A percentile compares a stretch with the other conserved stretches of the same genome.
These are phyloP conservation scores for Porites evermanni DNA, from an alignment of 92 coral and sea anemone genomes.

Conservation along the genomic window DNA sequence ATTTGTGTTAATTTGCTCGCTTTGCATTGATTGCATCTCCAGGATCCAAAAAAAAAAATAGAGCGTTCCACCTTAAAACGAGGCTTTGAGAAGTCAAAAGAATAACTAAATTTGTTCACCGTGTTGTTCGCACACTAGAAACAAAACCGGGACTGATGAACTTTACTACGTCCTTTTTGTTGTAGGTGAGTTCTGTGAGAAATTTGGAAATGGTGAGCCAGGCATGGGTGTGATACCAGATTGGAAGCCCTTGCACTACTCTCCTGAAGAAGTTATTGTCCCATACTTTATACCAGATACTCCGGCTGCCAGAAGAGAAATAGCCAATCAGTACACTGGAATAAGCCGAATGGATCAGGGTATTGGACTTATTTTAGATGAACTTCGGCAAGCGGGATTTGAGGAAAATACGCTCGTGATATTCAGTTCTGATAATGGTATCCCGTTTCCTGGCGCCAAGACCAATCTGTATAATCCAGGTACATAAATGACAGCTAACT, in stretches of 20 bases:
- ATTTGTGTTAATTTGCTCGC: too few relatives aligned
- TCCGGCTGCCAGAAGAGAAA: slow-evolving; percentile 77
- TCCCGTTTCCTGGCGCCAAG: slow-evolving; percentile 90
- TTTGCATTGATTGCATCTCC: too few relatives aligned
- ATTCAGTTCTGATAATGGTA: slow-evolving; percentile 94
- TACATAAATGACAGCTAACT: neutral
- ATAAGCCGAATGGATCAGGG: slow-evolving; percentile 95
- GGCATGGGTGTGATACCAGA: slow-evolving; percentile 95
- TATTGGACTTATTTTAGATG: slow-evolving; percentile 82
- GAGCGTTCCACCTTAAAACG: too few relatives aligned
- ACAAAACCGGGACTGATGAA: too few relatives aligned
- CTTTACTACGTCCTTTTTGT: too few relatives aligned
- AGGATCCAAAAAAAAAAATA: too few relatives aligned
- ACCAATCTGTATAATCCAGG: slow-evolving; percentile 93
- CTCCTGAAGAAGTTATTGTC: slow-evolving; percentile 83
- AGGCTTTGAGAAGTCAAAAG: too few relatives aligned
- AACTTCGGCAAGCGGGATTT: slow-evolving; percentile 82
- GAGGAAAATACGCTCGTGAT: slow-evolving; percentile 84
- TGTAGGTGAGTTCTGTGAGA: slow-evolving; percentile 91
- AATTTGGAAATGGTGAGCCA: slow-evolving; percentile 94
- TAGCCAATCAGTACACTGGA: slow-evolving; percentile 91
- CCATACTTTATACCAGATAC: slow-evolving; percentile 96
- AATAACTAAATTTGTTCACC: too few relatives aligned
- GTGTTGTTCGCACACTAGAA: too few relatives aligned
- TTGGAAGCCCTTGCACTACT: slow-evolving; percentile 84